Evolutionary conservation across 2,888 invertebrate species (phyloP).

Genomic region (Ennomos fuscantarius): DNA sequence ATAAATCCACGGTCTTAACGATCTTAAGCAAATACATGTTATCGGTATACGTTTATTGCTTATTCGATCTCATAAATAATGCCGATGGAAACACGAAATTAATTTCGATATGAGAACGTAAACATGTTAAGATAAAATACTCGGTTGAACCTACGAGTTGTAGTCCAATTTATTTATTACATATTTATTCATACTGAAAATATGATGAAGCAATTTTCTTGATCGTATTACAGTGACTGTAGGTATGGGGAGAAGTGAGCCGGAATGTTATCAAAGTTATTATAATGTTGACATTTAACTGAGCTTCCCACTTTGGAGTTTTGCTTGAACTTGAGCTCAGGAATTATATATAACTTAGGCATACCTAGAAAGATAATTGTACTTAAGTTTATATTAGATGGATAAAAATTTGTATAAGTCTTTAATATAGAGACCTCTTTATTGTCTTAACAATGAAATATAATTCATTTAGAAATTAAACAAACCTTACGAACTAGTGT

Average conservation of each 20-base stretch:
- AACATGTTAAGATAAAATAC: slow-evolving; percentile 61
- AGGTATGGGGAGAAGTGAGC: slow-evolving; percentile 29
- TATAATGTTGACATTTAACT: slow-evolving; percentile 18
- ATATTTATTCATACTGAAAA: slow-evolving; percentile 43
- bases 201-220: slow-evolving; percentile 41
- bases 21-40: slow-evolving; percentile 82
- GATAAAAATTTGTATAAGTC: too few species aligned
- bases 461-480: too few species aligned
- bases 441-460: too few species aligned
- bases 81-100: slow-evolving; percentile 78
- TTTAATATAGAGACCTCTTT: too few species aligned
- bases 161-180: slow-evolving; percentile 53
- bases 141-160: slow-evolving; percentile 50
- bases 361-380: too few species aligned
- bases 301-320: slow-evolving; percentile 5
- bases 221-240: slow-evolving; percentile 38
- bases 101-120: slow-evolving; percentile 75
- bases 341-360: too few species aligned
- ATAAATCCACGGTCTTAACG: slow-evolving; percentile 82
- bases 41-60: slow-evolving; percentile 82
- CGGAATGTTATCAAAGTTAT: slow-evolving; percentile 28
- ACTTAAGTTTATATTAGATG: too few species aligned
- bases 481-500: too few species aligned
- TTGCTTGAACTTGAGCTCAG: background rate
- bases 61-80: slow-evolving; percentile 82